A percentile compares a stretch with the other conserved stretches of the same genome.
phyloP scores from a whole-genome alignment of 2,113 vertebrate genomes.

The Martes martes region DNA sequence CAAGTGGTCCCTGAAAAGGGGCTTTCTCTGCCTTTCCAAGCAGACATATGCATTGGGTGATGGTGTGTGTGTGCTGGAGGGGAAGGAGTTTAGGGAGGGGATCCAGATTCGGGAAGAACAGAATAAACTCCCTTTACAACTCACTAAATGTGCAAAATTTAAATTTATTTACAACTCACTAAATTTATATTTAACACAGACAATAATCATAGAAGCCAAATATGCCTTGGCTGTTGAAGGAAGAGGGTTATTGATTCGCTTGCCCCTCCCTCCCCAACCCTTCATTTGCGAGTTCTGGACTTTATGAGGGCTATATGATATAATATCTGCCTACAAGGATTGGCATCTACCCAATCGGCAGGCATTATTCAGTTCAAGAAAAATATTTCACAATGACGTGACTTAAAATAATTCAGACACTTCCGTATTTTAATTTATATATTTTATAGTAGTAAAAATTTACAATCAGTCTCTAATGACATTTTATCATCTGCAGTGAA shows the following conservation, averaged over 20 bases:
- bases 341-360: not conserved
- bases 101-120: not conserved
- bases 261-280: not conserved
- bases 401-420: slow-evolving; percentile 30
- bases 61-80: not conserved
- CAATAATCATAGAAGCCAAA: not conserved
- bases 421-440: slow-evolving; percentile 32
- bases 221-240: not conserved
- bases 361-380: not conserved
- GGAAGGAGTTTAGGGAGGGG: accelerated
- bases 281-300: not conserved
- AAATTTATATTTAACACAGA: not conserved
- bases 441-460: slow-evolving; percentile 42
- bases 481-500: slow-evolving; percentile 34
- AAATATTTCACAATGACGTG: not conserved
- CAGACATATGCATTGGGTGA: not conserved
- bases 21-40: not conserved
- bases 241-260: not conserved
- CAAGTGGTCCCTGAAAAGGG: not conserved
- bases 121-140: not conserved
- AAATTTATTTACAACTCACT: not conserved
- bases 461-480: slow-evolving; percentile 28
- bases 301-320: not conserved
- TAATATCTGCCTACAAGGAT: not conserved
- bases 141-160: not conserved